phyloP scores from a whole-genome alignment of 1,140 invertebrate species.

The Drosophila hydei region DNA sequence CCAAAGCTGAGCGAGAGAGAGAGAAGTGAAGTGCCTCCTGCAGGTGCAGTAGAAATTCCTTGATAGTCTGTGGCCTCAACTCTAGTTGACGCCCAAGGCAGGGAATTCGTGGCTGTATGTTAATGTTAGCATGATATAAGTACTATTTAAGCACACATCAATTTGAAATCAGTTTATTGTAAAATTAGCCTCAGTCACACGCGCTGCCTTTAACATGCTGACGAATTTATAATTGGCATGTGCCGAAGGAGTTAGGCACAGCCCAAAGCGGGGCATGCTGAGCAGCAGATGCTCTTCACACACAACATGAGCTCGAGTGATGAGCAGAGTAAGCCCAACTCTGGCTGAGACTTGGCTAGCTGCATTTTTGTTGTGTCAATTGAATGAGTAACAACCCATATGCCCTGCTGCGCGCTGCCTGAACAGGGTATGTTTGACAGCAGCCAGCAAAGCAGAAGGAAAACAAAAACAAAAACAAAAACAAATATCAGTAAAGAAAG shows the following conservation, averaged over 20 bases:
- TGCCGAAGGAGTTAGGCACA: too few relatives aligned
- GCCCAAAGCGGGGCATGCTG: background rate
- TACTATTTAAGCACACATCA: conserved; percentile 27
- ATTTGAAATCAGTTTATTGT: conserved; percentile 36
- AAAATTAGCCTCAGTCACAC: conserved; percentile 7
- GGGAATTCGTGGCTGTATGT: conserved; percentile 7
- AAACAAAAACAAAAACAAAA: conserved; percentile 3
- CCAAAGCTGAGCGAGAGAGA: too few relatives aligned
- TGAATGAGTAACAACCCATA: too few relatives aligned
- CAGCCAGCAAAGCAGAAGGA: background rate
- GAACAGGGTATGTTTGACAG: conserved; percentile 16
- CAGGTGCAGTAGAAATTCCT: background rate
- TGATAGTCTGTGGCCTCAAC: background rate
- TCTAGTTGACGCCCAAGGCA: too few relatives aligned
- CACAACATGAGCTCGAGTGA: too few relatives aligned
- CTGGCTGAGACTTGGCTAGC: too few relatives aligned
- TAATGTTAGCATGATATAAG: conserved; percentile 28
- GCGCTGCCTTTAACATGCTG: background rate
- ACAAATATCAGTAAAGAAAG: conserved; percentile 16
- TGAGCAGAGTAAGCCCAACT: too few relatives aligned
- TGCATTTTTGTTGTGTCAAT: too few relatives aligned
- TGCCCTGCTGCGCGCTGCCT: background rate
- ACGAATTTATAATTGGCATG: conserved; percentile 42
- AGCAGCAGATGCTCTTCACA: background rate
- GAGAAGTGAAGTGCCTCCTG: too few relatives aligned